Percentiles rank a stretch among this genome's conserved stretches.
phyloP scores from a whole-genome alignment of 2,797 vertebrate genomes.

The Molossus alvarezi region DNA sequence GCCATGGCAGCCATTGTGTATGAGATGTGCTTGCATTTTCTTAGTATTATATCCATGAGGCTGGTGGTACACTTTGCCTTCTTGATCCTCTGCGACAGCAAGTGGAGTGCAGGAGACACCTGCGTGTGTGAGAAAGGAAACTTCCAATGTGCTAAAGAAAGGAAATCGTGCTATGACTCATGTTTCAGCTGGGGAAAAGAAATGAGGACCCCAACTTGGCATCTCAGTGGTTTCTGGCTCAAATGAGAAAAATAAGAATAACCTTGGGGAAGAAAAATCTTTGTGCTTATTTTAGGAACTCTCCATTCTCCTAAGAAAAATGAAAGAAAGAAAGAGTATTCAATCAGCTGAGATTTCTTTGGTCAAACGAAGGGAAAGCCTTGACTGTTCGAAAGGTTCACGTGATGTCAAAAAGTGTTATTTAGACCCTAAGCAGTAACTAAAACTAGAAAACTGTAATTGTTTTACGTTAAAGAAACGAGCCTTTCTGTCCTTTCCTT shows the following conservation, averaged over 20 bases:
- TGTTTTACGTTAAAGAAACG: neutral
- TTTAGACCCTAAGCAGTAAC: neutral
- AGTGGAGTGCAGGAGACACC: too few relatives aligned
- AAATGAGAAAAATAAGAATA: conserved; percentile 6
- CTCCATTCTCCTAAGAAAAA: neutral
- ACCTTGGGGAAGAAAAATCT: conserved; percentile 35
- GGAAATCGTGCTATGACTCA: neutral
- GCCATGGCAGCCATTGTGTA: neutral
- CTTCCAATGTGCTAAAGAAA: neutral
- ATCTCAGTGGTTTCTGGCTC: neutral
- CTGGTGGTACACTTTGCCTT: neutral
- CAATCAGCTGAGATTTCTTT: neutral
- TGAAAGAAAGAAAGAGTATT: neutral
- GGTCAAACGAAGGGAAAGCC: neutral
- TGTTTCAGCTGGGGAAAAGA: neutral
- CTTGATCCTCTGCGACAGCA: neutral
- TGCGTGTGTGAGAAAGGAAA: neutral
- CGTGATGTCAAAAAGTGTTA: neutral
- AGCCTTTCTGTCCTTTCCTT: neutral
- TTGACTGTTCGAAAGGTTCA: neutral
- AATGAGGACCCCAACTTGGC: neutral
- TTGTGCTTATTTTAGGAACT: neutral
- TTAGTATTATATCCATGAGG: neutral
- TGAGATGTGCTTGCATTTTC: neutral
- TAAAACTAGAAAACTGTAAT: conserved; percentile 13